Percentiles rank a stretch among this genome's conserved stretches.
Conservation (phyloP, 1,140 invertebrate species). For the Microplitis demolitor region DNA sequence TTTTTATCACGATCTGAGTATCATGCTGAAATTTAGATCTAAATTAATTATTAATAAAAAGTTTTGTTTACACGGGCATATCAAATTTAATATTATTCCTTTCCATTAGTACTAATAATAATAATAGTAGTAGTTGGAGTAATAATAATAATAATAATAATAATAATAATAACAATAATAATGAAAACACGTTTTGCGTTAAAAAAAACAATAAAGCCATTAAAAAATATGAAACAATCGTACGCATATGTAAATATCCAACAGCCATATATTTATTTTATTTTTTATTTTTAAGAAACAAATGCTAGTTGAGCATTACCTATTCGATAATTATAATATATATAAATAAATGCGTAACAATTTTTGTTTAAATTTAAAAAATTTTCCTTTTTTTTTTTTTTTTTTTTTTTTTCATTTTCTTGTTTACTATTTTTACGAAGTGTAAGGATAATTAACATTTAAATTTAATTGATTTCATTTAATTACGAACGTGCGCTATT, state of each 20-base stretch:
- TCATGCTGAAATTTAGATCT: too few relatives aligned
- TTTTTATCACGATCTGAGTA: too few relatives aligned
- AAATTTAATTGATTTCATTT: slow-evolving; percentile 57
- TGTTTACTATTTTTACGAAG: slow-evolving; percentile 51
- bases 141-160: background rate
- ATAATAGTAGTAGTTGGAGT: background rate
- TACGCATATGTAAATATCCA: slow-evolving; percentile 58
- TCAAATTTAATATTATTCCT: slow-evolving; percentile 1
- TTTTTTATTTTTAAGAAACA: slow-evolving; percentile 63
- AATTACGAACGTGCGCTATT: slow-evolving; percentile 54
- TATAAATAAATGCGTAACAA: slow-evolving; percentile 63
- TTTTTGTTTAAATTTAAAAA: slow-evolving; percentile 40
- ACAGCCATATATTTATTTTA: slow-evolving; percentile 64
- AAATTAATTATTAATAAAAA: too few relatives aligned
- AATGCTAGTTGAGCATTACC: slow-evolving; percentile 65
- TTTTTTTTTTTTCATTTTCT: slow-evolving; percentile 1
- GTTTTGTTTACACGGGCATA: background rate
- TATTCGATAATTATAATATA: slow-evolving; percentile 63
- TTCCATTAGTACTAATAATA: background rate
- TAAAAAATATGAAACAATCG: slow-evolving; percentile 27
- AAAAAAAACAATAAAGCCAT: background rate
- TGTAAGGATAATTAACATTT: slow-evolving; percentile 62
- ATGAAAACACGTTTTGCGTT: background rate
- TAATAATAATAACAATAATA: background rate
- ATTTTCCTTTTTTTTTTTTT: too few relatives aligned